These are phyloP conservation scores for Hybos culiciformis DNA, from an alignment of 2,888 invertebrate species.

Conservation along the genomic window DNA sequence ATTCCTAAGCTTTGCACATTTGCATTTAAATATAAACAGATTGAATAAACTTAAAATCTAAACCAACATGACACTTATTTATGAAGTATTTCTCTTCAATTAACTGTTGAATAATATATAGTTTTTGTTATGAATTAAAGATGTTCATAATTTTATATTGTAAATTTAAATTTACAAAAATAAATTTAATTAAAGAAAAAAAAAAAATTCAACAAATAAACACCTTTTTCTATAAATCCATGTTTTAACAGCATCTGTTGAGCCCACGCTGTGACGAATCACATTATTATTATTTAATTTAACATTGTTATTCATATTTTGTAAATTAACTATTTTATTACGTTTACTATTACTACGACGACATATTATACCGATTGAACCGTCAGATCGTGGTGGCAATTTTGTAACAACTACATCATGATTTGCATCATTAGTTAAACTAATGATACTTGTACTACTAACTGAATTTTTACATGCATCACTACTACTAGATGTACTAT, in stretches of 20 bases:
- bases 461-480: not conserved
- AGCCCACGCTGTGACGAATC: constrained; percentile 5
- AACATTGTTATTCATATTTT: not conserved
- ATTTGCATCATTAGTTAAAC: not conserved
- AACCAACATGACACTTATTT: too few relatives aligned
- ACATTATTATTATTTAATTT: not conserved
- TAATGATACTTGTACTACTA: constrained; percentile 1
- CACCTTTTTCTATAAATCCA: constrained; percentile 14
- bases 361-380: not conserved
- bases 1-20: too few relatives aligned
- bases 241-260: constrained; percentile 14
- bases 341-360: constrained; percentile 4
- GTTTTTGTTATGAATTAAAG: too few relatives aligned
- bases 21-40: too few relatives aligned
- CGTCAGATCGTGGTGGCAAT: constrained; percentile 8
- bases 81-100: too few relatives aligned
- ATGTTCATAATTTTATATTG: too few relatives aligned
- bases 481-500: not conserved
- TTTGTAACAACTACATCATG: not conserved
- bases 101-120: too few relatives aligned
- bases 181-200: too few relatives aligned
- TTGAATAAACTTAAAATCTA: too few relatives aligned
- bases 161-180: too few relatives aligned
- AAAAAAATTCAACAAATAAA: not conserved
- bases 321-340: constrained; percentile 2